Percentiles rank a stretch among this genome's conserved stretches.
Conservation (phyloP, 2,797 vertebrate species). For the Hemitrygon akajei region DNA sequence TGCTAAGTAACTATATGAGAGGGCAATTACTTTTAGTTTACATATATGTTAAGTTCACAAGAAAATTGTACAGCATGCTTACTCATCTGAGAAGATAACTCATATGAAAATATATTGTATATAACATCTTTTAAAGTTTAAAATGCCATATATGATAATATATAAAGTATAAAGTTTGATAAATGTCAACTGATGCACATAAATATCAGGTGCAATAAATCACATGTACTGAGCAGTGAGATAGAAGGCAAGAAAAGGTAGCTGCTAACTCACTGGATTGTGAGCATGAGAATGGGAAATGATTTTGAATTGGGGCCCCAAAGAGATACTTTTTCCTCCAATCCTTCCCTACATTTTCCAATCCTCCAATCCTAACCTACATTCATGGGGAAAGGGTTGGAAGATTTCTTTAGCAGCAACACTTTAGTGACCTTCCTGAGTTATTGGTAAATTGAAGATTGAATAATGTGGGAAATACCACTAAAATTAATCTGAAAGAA, state of each 20-base stretch:
- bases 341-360: no score
- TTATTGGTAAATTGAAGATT: neutral
- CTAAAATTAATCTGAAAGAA: neutral
- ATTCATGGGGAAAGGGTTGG: neutral
- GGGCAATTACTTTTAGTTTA: neutral
- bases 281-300: neutral
- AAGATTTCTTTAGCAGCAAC: no score
- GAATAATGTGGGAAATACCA: neutral
- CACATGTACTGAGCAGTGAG: neutral
- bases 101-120: no score
- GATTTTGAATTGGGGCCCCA: neutral
- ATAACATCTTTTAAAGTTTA: no score
- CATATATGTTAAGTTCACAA: no score
- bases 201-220: neutral
- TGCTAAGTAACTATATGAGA: neutral
- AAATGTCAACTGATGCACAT: neutral
- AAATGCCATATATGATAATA: neutral
- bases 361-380: no score
- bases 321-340: neutral
- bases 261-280: neutral
- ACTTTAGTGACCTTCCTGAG: neutral
- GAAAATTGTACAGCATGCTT: no score
- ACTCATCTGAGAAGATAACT: no score
- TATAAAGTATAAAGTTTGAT: neutral
- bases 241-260: neutral